These are phyloP conservation scores for Brienomyrus brachyistius DNA, from an alignment of 2,113 vertebrate genomes.

Conservation along the genomic window DNA sequence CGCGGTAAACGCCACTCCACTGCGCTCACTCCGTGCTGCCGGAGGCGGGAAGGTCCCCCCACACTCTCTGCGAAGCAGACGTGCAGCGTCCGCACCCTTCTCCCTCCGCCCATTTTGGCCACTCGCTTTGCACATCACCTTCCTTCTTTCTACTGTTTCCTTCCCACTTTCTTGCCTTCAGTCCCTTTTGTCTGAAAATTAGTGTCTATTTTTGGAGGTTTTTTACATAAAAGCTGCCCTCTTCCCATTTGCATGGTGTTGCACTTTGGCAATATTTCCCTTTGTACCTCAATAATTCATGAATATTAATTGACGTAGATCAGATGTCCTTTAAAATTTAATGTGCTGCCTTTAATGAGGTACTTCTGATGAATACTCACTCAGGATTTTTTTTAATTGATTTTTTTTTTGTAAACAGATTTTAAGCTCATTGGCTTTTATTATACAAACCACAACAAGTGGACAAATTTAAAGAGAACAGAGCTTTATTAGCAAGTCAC, in stretches of 20 bases:
- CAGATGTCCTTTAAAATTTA: slow-evolving; percentile 33
- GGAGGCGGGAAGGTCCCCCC: not conserved
- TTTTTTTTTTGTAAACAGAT: slow-evolving; percentile 14
- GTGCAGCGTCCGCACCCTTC: not conserved
- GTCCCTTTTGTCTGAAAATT: slow-evolving; percentile 1
- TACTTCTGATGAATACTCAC: slow-evolving; percentile 18
- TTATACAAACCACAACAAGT: not conserved
- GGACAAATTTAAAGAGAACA: not conserved
- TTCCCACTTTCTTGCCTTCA: not conserved
- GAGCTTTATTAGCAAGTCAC: not conserved
- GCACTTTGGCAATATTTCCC: slow-evolving; percentile 28
- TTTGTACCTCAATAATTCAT: slow-evolving; percentile 39
- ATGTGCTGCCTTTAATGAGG: slow-evolving; percentile 31
- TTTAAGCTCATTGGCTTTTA: not conserved
- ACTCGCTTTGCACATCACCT: not conserved
- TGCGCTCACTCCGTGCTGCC: not conserved
- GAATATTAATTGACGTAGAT: slow-evolving; percentile 39
- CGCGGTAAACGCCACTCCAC: not conserved
- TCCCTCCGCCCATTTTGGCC: not conserved
- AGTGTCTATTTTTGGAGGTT: slow-evolving; percentile 24
- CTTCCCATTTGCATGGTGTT: slow-evolving; percentile 31
- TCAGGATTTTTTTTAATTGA: slow-evolving; percentile 3
- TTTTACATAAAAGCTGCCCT: slow-evolving; percentile 15
- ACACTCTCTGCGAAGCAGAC: not conserved
- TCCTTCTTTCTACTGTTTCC: not conserved